phyloP scores from a whole-genome alignment of 2,797 vertebrate species.

The Hypotaenidia philippensis region DNA sequence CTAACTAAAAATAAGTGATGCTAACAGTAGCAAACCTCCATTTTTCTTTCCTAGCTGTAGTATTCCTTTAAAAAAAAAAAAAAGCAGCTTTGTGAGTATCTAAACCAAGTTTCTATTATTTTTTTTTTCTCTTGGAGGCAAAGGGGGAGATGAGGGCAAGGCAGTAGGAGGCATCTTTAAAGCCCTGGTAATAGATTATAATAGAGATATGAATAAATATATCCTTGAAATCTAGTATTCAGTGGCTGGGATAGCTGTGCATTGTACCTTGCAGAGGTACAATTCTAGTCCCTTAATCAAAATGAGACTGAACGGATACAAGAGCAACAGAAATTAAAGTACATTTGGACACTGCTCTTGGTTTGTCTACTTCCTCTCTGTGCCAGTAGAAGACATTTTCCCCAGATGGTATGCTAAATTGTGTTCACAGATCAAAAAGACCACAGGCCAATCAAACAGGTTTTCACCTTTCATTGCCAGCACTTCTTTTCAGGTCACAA shows the following conservation, averaged over 20 bases:
- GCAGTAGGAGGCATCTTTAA: neutral
- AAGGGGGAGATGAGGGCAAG: fast-evolving
- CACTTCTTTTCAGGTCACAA: constrained; percentile 54
- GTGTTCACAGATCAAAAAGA: constrained; percentile 46
- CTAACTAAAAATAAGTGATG: neutral
- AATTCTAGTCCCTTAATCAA: neutral
- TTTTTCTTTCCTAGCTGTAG: neutral
- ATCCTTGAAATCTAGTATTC: neutral
- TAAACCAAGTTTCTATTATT: neutral
- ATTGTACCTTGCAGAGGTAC: neutral
- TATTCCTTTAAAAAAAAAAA: neutral
- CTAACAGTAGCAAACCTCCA: neutral
- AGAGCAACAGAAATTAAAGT: constrained; percentile 1
- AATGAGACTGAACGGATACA: neutral
- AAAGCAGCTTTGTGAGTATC: neutral
- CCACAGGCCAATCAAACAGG: constrained; percentile 34
- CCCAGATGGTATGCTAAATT: constrained; percentile 30
- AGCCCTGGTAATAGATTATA: neutral
- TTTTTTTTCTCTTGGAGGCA: neutral
- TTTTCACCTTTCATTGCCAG: constrained; percentile 58
- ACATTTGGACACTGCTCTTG: neutral
- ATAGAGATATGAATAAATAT: neutral
- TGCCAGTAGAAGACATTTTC: constrained; percentile 10
- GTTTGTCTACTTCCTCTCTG: neutral
- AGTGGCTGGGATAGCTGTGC: neutral